phyloP scores from a whole-genome alignment of 2,888 invertebrate genomes.

The Aphelenchoides bicaudatus region DNA sequence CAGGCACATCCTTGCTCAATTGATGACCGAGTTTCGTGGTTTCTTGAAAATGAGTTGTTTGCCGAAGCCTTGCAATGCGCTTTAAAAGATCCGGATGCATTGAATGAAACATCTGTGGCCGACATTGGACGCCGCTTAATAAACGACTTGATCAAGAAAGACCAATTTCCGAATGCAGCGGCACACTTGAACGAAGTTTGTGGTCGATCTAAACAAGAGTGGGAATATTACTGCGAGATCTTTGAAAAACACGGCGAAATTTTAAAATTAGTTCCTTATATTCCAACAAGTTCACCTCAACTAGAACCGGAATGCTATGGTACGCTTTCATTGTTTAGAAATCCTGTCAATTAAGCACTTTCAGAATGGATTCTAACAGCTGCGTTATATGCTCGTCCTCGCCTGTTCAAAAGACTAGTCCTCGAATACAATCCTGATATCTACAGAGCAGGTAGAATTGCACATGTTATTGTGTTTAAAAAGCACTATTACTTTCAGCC shows the following conservation, averaged over 20 bases:
- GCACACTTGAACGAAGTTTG: constrained; percentile 40
- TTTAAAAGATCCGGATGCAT: constrained; percentile 29
- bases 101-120: constrained; percentile 30
- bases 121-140: constrained; percentile 46
- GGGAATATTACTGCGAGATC: constrained; percentile 54
- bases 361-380: constrained; percentile 38
- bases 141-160: constrained; percentile 38
- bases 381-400: constrained; percentile 30
- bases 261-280: constrained; percentile 34
- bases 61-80: constrained; percentile 49
- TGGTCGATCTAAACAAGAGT: constrained; percentile 43
- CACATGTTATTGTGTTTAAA: background rate
- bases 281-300: constrained; percentile 52
- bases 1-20: constrained; percentile 52
- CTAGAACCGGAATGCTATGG: constrained; percentile 57
- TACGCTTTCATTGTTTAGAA: too few relatives aligned
- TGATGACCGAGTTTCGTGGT: constrained; percentile 52
- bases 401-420: constrained; percentile 45
- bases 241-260: constrained; percentile 43
- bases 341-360: too few relatives aligned
- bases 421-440: constrained; percentile 52
- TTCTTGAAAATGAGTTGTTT: constrained; percentile 49
- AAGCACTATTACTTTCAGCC: constrained; percentile 30
- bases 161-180: constrained; percentile 34
- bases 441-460: constrained; percentile 49